Conservation (phyloP, 2,797 vertebrate genomes). For the Benthosema pterotum region DNA sequence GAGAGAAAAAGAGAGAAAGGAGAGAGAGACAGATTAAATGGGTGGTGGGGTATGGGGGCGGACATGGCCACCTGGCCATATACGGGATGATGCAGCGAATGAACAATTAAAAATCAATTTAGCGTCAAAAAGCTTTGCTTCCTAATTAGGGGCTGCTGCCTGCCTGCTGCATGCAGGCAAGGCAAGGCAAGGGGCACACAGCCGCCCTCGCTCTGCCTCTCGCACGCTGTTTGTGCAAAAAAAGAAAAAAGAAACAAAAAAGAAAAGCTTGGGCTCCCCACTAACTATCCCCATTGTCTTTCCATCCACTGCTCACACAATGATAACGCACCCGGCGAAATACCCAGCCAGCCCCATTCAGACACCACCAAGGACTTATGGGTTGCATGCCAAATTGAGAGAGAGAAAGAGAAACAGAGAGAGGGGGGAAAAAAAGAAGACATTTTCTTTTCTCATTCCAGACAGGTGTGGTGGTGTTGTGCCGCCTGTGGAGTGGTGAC, state of each 20-base stretch:
- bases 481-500: too few relatives aligned
- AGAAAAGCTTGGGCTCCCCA: background rate
- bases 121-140: constrained; percentile 77
- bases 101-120: constrained; percentile 85
- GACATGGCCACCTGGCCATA: constrained; percentile 78
- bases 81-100: constrained; percentile 56
- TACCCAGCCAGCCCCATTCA: constrained; percentile 62
- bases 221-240: constrained; percentile 49
- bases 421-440: too few relatives aligned
- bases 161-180: constrained; percentile 61
- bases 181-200: constrained; percentile 50
- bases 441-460: too few relatives aligned
- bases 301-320: constrained; percentile 51
- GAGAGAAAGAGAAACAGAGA: background rate
- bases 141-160: constrained; percentile 67
- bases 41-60: constrained; percentile 53
- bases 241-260: too few relatives aligned
- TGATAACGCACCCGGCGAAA: constrained; percentile 56
- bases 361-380: constrained; percentile 45
- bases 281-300: constrained; percentile 49
- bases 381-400: constrained; percentile 43
- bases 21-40: constrained; percentile 63
- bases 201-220: constrained; percentile 43
- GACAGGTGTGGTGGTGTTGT: too few relatives aligned
- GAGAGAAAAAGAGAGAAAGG: background rate